A percentile compares a stretch with the other conserved stretches of the same genome.
These are phyloP conservation scores for Luffia ferchaultella DNA, from an alignment of 2,888 invertebrate species.

Conservation along the genomic window DNA sequence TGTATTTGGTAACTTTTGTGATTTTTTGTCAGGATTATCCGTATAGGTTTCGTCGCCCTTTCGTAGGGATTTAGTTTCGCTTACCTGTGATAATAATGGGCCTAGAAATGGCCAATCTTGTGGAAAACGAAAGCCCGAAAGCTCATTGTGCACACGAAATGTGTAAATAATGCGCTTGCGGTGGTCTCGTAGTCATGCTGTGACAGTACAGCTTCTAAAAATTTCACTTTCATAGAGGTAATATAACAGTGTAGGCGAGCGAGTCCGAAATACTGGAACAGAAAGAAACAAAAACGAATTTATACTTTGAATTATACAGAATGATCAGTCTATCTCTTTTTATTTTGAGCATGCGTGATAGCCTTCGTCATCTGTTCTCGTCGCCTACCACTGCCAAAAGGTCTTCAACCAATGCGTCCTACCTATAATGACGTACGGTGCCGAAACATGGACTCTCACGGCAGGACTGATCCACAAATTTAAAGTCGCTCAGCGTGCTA, in stretches of 20 bases:
- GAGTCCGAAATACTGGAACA: neutral
- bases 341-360: no score
- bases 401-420: no score
- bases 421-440: no score
- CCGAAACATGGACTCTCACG: no score
- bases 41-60: slow-evolving; percentile 61
- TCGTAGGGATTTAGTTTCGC: slow-evolving; percentile 44
- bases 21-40: slow-evolving; percentile 23
- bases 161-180: slow-evolving; percentile 33
- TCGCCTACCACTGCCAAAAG: no score
- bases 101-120: slow-evolving; percentile 41
- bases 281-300: no score
- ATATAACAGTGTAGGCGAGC: neutral
- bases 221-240: neutral
- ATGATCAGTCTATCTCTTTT: no score
- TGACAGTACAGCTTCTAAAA: neutral
- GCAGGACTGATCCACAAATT: no score
- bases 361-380: no score
- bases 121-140: slow-evolving; percentile 43
- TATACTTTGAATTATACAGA: no score
- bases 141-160: slow-evolving; percentile 30
- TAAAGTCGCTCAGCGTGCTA: no score
- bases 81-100: slow-evolving; percentile 15
- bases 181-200: slow-evolving; percentile 27
- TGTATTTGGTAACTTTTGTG: slow-evolving; percentile 51